These are phyloP conservation scores for Rhagologus leucostigma DNA, from an alignment of 2,113 vertebrate genomes.

Conservation along the genomic window DNA sequence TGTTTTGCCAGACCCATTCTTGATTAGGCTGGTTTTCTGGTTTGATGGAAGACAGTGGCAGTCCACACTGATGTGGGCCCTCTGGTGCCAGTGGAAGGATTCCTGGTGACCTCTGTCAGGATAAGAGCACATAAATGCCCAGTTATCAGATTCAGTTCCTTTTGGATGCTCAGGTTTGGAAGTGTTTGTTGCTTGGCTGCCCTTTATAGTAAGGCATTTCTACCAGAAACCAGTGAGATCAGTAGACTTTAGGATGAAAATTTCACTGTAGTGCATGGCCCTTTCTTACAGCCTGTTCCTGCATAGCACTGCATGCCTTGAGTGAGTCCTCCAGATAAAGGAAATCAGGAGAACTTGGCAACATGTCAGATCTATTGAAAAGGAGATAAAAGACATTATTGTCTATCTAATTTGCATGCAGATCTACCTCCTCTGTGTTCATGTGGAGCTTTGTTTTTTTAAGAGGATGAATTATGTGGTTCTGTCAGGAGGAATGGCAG, in stretches of 20 bases:
- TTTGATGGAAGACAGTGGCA: not conserved
- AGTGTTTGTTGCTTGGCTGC: not conserved
- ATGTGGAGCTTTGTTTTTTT: not conserved
- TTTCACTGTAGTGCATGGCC: not conserved
- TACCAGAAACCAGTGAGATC: not conserved
- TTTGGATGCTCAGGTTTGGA: not conserved
- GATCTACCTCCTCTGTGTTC: not conserved
- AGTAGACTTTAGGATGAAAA: not conserved
- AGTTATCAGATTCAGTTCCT: not conserved
- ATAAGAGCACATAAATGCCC: accelerated
- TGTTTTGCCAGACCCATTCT: not conserved
- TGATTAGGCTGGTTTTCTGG: not conserved
- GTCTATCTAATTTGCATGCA: not conserved
- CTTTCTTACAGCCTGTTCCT: not conserved
- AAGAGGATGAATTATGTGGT: not conserved
- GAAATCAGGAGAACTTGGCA: not conserved
- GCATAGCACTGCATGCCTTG: not conserved
- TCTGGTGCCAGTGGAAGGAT: not conserved
- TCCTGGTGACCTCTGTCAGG: not conserved
- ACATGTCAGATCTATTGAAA: not conserved
- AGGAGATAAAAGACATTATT: not conserved
- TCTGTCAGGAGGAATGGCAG: not conserved
- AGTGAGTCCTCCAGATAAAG: not conserved
- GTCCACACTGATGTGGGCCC: no score
- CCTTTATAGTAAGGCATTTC: not conserved